Percentiles rank a stretch among this genome's conserved stretches.
phyloP scores from a whole-genome alignment of 1,140 invertebrate species.

The Bombus superbus region DNA sequence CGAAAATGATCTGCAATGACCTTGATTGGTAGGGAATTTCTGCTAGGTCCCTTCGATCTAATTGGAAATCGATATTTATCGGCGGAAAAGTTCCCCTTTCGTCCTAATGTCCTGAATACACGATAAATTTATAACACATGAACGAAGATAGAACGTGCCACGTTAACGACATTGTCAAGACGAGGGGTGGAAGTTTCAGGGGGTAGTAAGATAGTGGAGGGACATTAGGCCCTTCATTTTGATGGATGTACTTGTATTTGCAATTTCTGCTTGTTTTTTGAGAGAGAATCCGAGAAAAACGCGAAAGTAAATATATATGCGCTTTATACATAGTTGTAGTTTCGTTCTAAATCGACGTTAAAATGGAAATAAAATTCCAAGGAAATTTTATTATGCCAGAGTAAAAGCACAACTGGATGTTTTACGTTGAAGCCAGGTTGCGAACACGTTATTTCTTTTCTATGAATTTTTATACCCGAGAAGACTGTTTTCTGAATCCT shows the following conservation, averaged over 20 bases:
- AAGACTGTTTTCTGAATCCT: neutral
- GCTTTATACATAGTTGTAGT: neutral
- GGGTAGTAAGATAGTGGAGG: neutral
- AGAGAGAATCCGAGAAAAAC: too few relatives aligned
- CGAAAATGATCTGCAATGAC: fast-evolving
- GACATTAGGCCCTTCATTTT: slow-evolving; percentile 3
- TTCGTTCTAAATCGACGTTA: neutral
- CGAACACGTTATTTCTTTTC: neutral
- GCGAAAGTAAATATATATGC: neutral
- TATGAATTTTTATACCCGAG: neutral
- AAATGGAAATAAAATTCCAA: slow-evolving; percentile 5
- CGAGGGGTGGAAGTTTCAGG: neutral
- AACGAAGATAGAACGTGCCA: slow-evolving; percentile 15
- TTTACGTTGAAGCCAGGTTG: neutral
- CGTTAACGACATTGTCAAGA: slow-evolving; percentile 15
- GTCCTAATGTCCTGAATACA: slow-evolving; percentile 9
- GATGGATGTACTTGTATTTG: slow-evolving; percentile 9
- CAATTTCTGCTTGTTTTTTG: neutral
- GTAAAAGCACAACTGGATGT: neutral
- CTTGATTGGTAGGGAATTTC: neutral
- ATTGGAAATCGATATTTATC: slow-evolving; percentile 25
- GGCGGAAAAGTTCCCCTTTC: neutral
- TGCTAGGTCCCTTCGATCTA: neutral
- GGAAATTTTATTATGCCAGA: neutral
- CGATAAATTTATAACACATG: slow-evolving; percentile 38